A percentile compares a stretch with the other conserved stretches of the same genome.
Conservation (phyloP, 2,113 vertebrate genomes). For the Festucalex cinctus region DNA sequence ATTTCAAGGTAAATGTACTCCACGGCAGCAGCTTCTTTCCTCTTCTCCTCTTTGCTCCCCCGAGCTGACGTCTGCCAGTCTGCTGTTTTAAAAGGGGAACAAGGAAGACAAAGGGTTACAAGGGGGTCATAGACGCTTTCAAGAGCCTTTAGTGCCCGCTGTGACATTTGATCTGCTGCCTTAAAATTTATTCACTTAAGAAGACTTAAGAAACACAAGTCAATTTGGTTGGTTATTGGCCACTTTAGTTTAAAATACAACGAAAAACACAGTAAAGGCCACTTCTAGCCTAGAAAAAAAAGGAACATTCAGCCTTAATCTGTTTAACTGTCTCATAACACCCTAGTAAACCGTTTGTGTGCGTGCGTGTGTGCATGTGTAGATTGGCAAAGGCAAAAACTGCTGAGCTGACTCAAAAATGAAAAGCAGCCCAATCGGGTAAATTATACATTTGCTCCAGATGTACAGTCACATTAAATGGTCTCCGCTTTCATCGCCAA, state of each 20-base stretch:
- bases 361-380: background rate
- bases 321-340: conserved; percentile 29
- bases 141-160: background rate
- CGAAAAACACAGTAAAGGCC: conserved; percentile 12
- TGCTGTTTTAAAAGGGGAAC: conserved; percentile 44
- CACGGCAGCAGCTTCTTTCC: conserved; percentile 51
- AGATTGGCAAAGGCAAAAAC: conserved; percentile 21
- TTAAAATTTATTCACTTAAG: conserved; percentile 11
- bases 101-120: conserved; percentile 46
- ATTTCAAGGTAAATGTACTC: conserved; percentile 49
- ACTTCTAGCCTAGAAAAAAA: background rate
- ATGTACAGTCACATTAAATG: conserved; percentile 35
- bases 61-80: conserved; percentile 33
- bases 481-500: conserved; percentile 28
- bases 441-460: conserved; percentile 50
- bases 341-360: conserved; percentile 14
- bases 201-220: background rate
- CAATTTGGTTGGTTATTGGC: background rate
- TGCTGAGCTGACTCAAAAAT: conserved; percentile 16
- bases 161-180: conserved; percentile 25
- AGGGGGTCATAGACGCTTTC: conserved; percentile 19
- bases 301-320: conserved; percentile 12
- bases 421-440: conserved; percentile 25
- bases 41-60: conserved; percentile 24
- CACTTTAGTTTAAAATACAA: conserved; percentile 8